Conservation (phyloP, 2,113 vertebrate genomes). For the Anhinga rufa region DNA sequence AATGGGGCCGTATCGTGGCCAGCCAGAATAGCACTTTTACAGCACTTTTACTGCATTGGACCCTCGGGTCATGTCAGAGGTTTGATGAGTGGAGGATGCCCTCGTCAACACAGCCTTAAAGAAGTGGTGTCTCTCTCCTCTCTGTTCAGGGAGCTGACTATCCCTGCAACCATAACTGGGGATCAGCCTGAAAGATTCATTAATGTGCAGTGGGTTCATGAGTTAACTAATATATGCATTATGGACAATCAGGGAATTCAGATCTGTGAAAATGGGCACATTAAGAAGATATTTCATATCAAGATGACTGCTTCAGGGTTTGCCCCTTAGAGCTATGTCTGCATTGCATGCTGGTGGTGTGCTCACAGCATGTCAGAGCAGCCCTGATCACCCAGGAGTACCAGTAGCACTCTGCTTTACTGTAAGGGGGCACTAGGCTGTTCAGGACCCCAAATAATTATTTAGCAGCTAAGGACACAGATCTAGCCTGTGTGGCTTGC, state of each 20-base stretch:
- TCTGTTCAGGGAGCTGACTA: background rate
- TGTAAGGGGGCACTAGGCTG: background rate
- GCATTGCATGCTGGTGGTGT: background rate
- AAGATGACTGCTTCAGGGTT: background rate
- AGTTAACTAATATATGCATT: background rate
- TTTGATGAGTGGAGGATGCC: background rate
- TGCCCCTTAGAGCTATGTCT: background rate
- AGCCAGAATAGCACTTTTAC: background rate
- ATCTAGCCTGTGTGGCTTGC: background rate
- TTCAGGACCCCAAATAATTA: background rate
- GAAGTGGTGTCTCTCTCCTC: background rate
- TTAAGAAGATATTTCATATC: background rate
- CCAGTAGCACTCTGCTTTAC: background rate
- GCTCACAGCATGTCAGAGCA: background rate
- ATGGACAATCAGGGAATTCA: background rate
- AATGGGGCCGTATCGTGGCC: rapidly evolving
- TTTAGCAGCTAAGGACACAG: background rate
- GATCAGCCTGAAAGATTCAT: background rate
- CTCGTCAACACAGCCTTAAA: background rate
- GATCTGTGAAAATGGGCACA: background rate
- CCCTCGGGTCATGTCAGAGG: background rate
- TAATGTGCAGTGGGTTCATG: background rate
- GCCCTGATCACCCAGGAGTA: background rate
- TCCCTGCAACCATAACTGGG: rapidly evolving
- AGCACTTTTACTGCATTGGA: background rate